These are phyloP conservation scores for Nomada fucata DNA, from an alignment of 2,888 invertebrate genomes.

Conservation along the genomic window DNA sequence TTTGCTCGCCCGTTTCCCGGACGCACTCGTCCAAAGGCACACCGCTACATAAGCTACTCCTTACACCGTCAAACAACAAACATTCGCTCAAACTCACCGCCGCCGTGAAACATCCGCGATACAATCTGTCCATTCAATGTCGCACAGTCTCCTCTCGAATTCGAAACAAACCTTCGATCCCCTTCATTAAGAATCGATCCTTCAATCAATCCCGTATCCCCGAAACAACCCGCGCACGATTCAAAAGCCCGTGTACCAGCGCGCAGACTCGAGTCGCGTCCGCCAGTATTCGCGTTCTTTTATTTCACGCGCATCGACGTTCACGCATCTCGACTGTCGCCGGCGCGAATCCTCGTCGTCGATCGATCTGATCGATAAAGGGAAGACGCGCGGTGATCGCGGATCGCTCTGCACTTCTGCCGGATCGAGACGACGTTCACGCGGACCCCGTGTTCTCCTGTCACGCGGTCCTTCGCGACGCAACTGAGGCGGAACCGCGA, in stretches of 20 bases:
- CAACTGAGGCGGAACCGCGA: background rate
- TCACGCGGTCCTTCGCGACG: too few relatives aligned
- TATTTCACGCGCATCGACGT: background rate
- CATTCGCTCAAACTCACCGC: slow-evolving; percentile 6
- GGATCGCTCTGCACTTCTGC: background rate
- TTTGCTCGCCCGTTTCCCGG: background rate
- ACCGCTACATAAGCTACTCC: slow-evolving; percentile 1
- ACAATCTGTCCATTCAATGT: background rate
- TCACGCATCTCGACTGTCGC: background rate
- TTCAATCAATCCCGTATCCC: background rate
- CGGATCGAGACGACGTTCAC: background rate
- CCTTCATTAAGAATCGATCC: background rate
- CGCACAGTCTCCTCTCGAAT: background rate
- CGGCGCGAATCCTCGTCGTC: background rate
- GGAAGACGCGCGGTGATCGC: background rate
- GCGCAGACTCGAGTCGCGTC: slow-evolving; percentile 12
- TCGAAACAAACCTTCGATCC: background rate
- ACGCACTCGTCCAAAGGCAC: background rate
- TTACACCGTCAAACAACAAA: background rate
- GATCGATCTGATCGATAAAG: slow-evolving; percentile 14
- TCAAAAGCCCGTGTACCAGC: background rate
- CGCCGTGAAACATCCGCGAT: background rate
- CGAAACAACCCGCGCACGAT: too few relatives aligned
- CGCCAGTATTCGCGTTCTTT: slow-evolving; percentile 18
- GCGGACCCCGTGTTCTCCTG: background rate